These are phyloP conservation scores for Ochotona curzoniae DNA, from an alignment of 2,113 vertebrate genomes.

Conservation along the genomic window DNA sequence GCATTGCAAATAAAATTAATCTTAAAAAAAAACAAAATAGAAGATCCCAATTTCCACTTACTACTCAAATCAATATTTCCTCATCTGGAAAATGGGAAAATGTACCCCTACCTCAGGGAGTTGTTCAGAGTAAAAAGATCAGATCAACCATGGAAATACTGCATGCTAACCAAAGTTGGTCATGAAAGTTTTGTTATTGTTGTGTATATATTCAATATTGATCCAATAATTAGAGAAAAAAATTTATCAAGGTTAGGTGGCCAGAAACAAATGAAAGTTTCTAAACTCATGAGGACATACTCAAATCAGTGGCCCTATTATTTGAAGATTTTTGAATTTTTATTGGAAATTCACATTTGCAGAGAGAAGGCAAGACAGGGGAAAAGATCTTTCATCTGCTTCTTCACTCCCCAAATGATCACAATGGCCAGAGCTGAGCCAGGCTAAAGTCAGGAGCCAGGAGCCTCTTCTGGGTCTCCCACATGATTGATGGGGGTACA, in stretches of 20 bases:
- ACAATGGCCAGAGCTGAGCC: no score
- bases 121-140: neutral
- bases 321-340: no score
- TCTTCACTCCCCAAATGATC: no score
- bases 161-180: neutral
- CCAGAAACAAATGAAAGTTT: slow-evolving; percentile 37
- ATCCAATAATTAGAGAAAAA: slow-evolving; percentile 22
- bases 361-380: no score
- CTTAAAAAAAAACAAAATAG: slow-evolving; percentile 20
- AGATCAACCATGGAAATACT: neutral
- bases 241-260: slow-evolving; percentile 3
- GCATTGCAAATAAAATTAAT: neutral
- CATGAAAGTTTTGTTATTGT: slow-evolving; percentile 16
- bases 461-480: no score
- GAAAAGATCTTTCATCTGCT: no score
- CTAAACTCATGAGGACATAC: slow-evolving; percentile 2
- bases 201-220: neutral
- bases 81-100: slow-evolving; percentile 15
- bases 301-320: neutral
- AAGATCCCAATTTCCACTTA: neutral
- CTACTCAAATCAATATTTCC: neutral
- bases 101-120: neutral
- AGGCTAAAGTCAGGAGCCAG: no score
- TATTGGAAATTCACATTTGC: no score
- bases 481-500: no score